Evolutionary conservation across 2,888 invertebrate species (phyloP), one percentile per base, ranked within the genome.

Genomic region (Globia sparganii): DNA sequence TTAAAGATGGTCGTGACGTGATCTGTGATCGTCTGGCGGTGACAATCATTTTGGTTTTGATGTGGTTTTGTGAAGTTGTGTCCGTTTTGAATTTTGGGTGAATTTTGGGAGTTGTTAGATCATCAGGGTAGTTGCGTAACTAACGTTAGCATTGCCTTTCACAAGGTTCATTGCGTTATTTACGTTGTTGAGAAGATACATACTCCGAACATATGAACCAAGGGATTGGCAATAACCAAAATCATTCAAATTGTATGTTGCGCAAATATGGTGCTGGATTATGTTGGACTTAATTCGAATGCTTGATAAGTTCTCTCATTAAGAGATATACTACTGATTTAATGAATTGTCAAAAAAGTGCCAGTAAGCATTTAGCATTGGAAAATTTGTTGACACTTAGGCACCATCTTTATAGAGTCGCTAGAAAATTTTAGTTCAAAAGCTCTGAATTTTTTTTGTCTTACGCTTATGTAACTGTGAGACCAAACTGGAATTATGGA

Each of bases 1-100:
- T 84, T 86, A 80, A 89, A 86, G 86, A 90, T 90, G 89, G 86
- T 61, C 69, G 77, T 88, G 83, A 84, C 83, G 85, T 89, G 87
- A 87, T 87, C 83, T 84, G 86, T 72, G 85, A 75, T 72, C 83
- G 83, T 75, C 85, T 84, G 83, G 40, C 46, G 28, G 72, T 81
- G 88, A 87, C 83, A 77, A 84, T 78, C 49, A 82, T 80, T 78
- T 74, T 58, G 61, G 61, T 78, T 83, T 78, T 62, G 71, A 78
- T 84, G 65, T 78, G 68, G 25, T 72, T 77, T 78, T 67, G 46
- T 53, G 66, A 28, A 49, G 37, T 58, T 73, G 72, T 71, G 58
- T 56, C 53, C 13, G 25, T 59, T 71, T 72, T 31, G 18, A 21
- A 37, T 75, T 31, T 78, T 28, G 21, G 25, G 56, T 53, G 43